Conservation (phyloP, 2,888 invertebrate genomes). For the Operophtera brumata region DNA sequence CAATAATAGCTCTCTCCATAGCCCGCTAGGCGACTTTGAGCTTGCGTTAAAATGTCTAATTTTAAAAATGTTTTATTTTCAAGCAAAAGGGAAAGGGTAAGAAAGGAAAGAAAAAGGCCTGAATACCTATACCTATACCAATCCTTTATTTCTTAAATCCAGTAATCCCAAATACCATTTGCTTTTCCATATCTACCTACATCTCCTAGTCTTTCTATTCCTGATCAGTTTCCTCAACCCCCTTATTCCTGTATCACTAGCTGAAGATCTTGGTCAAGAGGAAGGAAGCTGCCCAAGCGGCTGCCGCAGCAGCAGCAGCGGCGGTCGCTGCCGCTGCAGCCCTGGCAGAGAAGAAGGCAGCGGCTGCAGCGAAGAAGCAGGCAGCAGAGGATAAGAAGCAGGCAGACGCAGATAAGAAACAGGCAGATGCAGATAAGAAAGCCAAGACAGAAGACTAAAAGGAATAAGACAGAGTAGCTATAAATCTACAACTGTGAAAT, state of each 20-base stretch:
- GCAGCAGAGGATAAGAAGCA: constrained; percentile 24
- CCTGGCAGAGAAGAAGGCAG: constrained; percentile 13
- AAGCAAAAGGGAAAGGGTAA: constrained; percentile 69
- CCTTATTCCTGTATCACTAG: constrained; percentile 37
- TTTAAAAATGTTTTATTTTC: constrained; percentile 32
- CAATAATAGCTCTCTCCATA: too few relatives aligned
- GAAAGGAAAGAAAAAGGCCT: constrained; percentile 71
- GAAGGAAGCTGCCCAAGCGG: constrained; percentile 46
- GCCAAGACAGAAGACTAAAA: constrained; percentile 3
- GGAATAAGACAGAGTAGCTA: constrained; percentile 1
- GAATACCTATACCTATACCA: constrained; percentile 34
- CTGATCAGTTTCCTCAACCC: not conserved
- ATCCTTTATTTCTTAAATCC: not conserved
- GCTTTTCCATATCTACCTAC: not conserved
- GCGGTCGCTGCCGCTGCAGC: constrained; percentile 33
- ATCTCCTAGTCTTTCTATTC: not conserved
- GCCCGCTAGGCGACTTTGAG: not conserved
- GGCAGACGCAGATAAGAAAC: constrained; percentile 21
- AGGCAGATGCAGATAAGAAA: constrained; percentile 15
- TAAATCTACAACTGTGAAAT: too few relatives aligned
- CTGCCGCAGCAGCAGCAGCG: constrained; percentile 28
- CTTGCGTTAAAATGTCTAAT: not conserved
- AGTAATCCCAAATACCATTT: not conserved
- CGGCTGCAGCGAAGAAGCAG: constrained; percentile 39
- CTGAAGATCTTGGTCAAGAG: constrained; percentile 59